Evolutionary conservation across 2,113 vertebrate species (phyloP).

Genomic region (Macroglossus sobrinus): DNA sequence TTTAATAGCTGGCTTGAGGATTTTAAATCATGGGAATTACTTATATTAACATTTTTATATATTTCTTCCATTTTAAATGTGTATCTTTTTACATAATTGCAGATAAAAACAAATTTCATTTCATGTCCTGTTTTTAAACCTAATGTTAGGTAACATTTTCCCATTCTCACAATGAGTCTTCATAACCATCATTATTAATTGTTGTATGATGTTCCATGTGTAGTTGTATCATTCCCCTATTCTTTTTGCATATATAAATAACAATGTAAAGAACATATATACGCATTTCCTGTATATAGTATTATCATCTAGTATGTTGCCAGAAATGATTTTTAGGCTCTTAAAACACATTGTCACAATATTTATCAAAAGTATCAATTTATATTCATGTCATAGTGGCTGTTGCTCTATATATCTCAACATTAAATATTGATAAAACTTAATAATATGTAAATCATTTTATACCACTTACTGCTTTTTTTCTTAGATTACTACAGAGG

Average conservation of each 20-base stretch:
- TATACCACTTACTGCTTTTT: background rate
- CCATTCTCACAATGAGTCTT: slow-evolving; percentile 13
- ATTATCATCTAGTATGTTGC: background rate
- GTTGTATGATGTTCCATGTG: background rate
- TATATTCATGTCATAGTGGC: background rate
- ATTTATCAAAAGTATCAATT: background rate
- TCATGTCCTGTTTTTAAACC: background rate
- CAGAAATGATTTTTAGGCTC: background rate
- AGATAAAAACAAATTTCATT: background rate
- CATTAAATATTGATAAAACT: slow-evolving; percentile 11
- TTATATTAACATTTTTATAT: background rate
- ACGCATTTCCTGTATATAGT: background rate
- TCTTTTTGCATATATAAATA: background rate
- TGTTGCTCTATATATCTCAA: too few relatives aligned
- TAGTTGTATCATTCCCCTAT: background rate
- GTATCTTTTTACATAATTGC: background rate
- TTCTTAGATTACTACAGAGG: background rate
- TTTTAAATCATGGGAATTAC: slow-evolving; percentile 8
- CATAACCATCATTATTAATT: background rate
- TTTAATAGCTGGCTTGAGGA: background rate
- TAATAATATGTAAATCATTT: background rate
- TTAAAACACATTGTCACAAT: background rate
- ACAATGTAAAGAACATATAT: background rate
- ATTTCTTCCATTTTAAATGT: background rate
- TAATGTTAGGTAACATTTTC: background rate